Conservation (phyloP, 1,140 invertebrate species). For the Drosophila tani region DNA sequence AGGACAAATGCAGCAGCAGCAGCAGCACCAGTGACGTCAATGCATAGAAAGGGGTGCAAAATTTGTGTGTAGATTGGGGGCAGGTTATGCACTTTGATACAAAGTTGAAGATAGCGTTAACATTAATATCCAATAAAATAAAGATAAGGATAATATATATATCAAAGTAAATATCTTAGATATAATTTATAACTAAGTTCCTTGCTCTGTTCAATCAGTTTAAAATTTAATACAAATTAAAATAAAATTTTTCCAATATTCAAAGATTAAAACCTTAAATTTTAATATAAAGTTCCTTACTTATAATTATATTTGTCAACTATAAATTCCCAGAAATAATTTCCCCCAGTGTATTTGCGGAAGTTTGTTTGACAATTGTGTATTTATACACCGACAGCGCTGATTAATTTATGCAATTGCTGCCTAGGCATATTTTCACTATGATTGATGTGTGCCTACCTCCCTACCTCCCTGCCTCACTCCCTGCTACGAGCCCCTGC, state of each 20-base stretch:
- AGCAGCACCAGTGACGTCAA: slow-evolving; percentile 60
- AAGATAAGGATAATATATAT: background rate
- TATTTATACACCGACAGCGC: slow-evolving; percentile 49
- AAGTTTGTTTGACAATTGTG: slow-evolving; percentile 57
- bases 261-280: no score
- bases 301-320: accelerated
- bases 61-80: slow-evolving; percentile 4
- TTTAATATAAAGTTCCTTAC: no score
- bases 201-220: no score
- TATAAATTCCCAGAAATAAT: accelerated
- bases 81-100: background rate
- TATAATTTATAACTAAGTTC: no score
- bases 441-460: slow-evolving; percentile 29
- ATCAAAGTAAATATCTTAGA: background rate
- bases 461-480: background rate
- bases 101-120: no score
- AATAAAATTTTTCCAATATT: no score
- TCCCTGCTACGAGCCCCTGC: background rate
- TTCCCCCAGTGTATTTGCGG: slow-evolving; percentile 19
- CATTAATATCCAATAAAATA: background rate
- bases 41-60: slow-evolving; percentile 15
- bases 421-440: slow-evolving; percentile 15
- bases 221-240: no score
- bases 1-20: slow-evolving; percentile 51
- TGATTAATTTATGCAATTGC: slow-evolving; percentile 78